Evolutionary conservation across 2,113 vertebrate genomes (phyloP).

Genomic region (Suncus etruscus): DNA sequence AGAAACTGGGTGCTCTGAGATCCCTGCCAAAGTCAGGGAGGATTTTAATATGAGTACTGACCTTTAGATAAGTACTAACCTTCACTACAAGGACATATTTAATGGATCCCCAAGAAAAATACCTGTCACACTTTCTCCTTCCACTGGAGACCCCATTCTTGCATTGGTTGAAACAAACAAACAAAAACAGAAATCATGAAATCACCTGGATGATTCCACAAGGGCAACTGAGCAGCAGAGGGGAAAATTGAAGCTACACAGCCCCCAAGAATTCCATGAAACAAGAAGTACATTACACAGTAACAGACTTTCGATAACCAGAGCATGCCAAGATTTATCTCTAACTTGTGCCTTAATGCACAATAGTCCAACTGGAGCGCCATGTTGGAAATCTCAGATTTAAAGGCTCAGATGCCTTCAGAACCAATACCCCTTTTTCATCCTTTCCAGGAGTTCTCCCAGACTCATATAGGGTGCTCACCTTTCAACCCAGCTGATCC

Average conservation of each 20-base stretch:
- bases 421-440: not conserved
- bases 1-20: not conserved
- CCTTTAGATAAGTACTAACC: not conserved
- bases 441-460: not conserved
- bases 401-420: not conserved
- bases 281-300: not conserved
- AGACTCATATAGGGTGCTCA: not conserved
- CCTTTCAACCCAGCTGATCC: not conserved
- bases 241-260: not conserved
- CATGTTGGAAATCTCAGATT: fast-evolving
- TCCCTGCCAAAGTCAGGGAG: too few species aligned
- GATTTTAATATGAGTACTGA: too few species aligned
- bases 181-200: not conserved
- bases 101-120: not conserved
- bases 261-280: not conserved
- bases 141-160: not conserved
- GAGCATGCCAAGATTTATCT: not conserved
- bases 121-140: not conserved
- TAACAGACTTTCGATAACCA: fast-evolving
- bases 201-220: not conserved
- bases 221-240: not conserved
- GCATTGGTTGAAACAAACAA: not conserved
- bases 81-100: not conserved
- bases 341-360: not conserved
- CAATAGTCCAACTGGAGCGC: not conserved